These are phyloP conservation scores for Invenusta paracnida DNA, from an alignment of 2,888 invertebrate genomes.

Conservation along the genomic window DNA sequence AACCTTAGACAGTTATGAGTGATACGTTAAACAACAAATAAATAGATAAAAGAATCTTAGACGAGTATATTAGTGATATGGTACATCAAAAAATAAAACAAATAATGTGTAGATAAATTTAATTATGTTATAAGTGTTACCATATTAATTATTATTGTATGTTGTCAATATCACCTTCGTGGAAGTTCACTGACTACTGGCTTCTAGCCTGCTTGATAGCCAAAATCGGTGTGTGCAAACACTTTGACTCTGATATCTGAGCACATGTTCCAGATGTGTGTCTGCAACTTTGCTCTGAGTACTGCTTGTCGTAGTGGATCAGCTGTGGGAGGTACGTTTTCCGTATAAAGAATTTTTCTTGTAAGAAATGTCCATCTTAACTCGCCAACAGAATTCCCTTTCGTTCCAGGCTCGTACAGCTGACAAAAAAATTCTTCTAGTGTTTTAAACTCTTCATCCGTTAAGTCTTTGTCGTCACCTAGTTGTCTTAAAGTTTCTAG, in stretches of 20 bases:
- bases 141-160: background rate
- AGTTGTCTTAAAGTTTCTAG: background rate
- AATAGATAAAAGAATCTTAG: constrained; percentile 4
- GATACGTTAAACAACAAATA: too few relatives aligned
- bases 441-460: constrained; percentile 2
- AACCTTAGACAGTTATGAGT: background rate
- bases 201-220: constrained; percentile 18
- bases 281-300: constrained; percentile 26
- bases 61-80: background rate
- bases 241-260: background rate
- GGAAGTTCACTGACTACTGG: background rate
- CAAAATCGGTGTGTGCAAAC: constrained; percentile 4
- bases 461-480: constrained; percentile 11
- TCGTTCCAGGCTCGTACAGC: constrained; percentile 26
- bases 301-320: constrained; percentile 11
- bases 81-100: background rate
- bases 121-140: background rate
- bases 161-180: background rate
- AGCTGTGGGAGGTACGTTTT: background rate
- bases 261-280: background rate
- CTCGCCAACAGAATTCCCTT: constrained; percentile 1
- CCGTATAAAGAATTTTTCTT: background rate
- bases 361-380: constrained; percentile 10
- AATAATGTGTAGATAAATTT: background rate
- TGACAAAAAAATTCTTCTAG: constrained; percentile 2